Evolutionary conservation across 2,797 vertebrate genomes (phyloP), one percentile per base, ranked within the genome.

Genomic region (Mallotus villosus): DNA sequence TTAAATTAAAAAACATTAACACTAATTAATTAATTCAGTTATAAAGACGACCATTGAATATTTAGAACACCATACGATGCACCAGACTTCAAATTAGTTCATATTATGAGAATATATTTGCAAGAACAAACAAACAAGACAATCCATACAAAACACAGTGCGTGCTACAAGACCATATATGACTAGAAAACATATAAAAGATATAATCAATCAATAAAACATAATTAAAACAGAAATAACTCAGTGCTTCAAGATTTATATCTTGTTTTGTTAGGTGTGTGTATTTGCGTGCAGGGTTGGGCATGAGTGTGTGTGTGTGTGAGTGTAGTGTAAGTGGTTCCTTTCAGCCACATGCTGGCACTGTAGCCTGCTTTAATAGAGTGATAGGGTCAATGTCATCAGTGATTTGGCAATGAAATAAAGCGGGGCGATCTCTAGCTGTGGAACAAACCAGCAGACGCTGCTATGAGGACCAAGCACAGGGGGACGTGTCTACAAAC

Each of bases 391-490:
- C 80, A 79, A 78, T 5, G 32, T 37, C 61, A 0, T 64, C 32
- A 3, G 62, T 72, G 0, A 70, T 82, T 82, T 83, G 85, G 85
- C 81, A 84, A 78, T 72, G 64, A 73, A 70, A 77, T 62, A 19
- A 51, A 3, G 57, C 53, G 0, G 19, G 2, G 19, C 2, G 51
- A 55, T 55, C 17, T 55, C 3, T 3, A 55, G 70, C 37, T 60
- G 59, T 29, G 57, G 72, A 17, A 29, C 29, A 60, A 74, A 63
- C 16, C 32, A 32, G 16, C 14, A 14, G 22, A 19, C 29, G 3
- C 8, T 27, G 9, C 61, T 51, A 25, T 67, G 29, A 53, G 62
- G 25, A 53, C 12, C 34, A 34, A 34, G 41, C 41, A 29, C 37
- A 22, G 17, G 5, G 8, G 14, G 14, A 12, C 25, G 21, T 51